These are phyloP conservation scores for Paedocypris sp. DNA, from an alignment of 2,113 vertebrate genomes.

Conservation along the genomic window DNA sequence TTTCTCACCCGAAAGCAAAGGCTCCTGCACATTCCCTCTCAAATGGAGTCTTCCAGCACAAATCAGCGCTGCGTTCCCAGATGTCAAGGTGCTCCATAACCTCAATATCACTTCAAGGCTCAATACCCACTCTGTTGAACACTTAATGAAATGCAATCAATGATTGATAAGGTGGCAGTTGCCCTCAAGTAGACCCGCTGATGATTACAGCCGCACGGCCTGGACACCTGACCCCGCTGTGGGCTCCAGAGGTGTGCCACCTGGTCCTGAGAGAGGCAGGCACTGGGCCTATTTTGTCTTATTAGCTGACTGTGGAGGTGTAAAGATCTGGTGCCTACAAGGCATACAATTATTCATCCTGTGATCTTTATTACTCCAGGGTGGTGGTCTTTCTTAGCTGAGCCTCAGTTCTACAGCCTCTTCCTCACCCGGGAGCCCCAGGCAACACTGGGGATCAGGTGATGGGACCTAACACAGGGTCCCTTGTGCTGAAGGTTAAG, in stretches of 20 bases:
- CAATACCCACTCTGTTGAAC: background rate
- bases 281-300: conserved; percentile 7
- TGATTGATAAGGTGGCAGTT: conserved; percentile 23
- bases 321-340: conserved; percentile 10
- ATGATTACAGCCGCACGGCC: conserved; percentile 2
- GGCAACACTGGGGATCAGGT: background rate
- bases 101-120: conserved; percentile 12
- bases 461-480: background rate
- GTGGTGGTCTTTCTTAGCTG: conserved; percentile 15
- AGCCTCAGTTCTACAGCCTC: background rate
- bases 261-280: conserved; percentile 7
- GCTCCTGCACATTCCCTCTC: conserved; percentile 1
- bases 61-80: background rate
- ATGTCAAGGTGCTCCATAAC: conserved; percentile 9
- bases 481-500: conserved; percentile 1
- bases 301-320: conserved; percentile 18
- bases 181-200: conserved; percentile 2
- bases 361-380: conserved; percentile 34
- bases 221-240: background rate
- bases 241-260: conserved; percentile 13
- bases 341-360: conserved; percentile 28
- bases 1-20: conserved; percentile 8
- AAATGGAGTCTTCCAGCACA: conserved; percentile 8
- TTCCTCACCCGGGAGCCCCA: background rate
- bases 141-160: conserved; percentile 25